These are phyloP conservation scores for Bactericera cockerelli DNA, from an alignment of 1,140 invertebrate species.

Conservation along the genomic window DNA sequence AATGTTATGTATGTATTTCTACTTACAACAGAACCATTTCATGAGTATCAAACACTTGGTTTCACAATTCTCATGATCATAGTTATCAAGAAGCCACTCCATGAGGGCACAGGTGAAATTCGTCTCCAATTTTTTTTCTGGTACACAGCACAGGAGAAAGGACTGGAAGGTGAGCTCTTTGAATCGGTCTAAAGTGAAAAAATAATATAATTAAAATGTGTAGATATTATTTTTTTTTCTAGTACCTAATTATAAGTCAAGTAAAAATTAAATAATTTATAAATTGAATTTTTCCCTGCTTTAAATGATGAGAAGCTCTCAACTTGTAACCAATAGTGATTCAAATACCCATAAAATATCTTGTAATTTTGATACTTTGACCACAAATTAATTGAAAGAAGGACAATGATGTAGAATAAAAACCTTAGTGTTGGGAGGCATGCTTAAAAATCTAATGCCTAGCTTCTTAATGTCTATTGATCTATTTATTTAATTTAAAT, in stretches of 20 bases:
- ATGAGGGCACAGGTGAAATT: not conserved
- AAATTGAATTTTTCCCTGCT: not conserved
- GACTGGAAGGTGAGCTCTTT: not conserved
- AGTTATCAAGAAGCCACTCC: not conserved
- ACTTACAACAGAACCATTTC: not conserved
- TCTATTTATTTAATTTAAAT: no score
- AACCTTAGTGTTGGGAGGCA: no score
- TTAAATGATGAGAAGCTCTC: not conserved
- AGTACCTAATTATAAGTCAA: no score
- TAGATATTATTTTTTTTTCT: no score
- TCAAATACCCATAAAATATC: not conserved
- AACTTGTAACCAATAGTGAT: not conserved
- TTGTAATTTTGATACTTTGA: not conserved
- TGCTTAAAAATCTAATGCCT: no score
- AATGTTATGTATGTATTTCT: no score
- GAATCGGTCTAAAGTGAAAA: not conserved
- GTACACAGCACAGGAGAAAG: not conserved
- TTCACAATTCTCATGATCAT: not conserved
- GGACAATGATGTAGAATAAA: no score
- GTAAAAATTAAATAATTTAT: no score
- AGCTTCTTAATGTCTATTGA: no score
- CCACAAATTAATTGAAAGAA: no score
- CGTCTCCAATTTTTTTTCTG: not conserved
- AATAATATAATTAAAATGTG: not conserved
- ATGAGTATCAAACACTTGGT: not conserved